These are phyloP conservation scores for Tricholauxania praeusta DNA, from an alignment of 2,888 invertebrate species.

Conservation along the genomic window DNA sequence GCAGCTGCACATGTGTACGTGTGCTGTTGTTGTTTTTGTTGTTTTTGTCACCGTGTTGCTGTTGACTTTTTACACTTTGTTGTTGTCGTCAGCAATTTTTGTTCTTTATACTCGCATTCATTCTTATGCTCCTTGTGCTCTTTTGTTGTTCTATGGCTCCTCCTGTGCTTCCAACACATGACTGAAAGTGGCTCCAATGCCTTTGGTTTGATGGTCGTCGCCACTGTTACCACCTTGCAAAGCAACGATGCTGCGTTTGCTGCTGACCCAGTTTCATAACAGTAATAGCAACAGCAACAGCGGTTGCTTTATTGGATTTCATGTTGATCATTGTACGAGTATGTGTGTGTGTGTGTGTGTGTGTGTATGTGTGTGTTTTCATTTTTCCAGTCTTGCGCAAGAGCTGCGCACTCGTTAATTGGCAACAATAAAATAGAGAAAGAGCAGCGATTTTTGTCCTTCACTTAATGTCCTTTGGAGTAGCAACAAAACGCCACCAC, in stretches of 20 bases:
- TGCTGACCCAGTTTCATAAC: slow-evolving; percentile 24
- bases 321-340: not conserved
- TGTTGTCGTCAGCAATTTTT: slow-evolving; percentile 16
- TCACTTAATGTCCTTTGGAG: not conserved
- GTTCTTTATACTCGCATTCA: slow-evolving; percentile 1
- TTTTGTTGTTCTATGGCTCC: too few relatives aligned
- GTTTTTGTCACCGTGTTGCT: too few relatives aligned
- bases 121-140: not conserved
- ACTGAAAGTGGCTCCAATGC: too few relatives aligned
- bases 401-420: not conserved
- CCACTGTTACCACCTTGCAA: not conserved
- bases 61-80: not conserved
- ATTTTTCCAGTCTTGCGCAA: not conserved
- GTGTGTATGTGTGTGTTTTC: slow-evolving; percentile 1
- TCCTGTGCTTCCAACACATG: too few relatives aligned
- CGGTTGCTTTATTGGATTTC: slow-evolving; percentile 23
- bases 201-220: too few relatives aligned
- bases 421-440: too few relatives aligned
- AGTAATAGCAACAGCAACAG: not conserved
- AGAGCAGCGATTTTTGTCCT: not conserved
- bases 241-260: slow-evolving; percentile 3
- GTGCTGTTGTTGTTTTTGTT: too few relatives aligned
- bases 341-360: not conserved
- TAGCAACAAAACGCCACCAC: not conserved
- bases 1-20: too few relatives aligned